phyloP scores from a whole-genome alignment of 2,888 invertebrate genomes.

The Diadegma fenestrale region DNA sequence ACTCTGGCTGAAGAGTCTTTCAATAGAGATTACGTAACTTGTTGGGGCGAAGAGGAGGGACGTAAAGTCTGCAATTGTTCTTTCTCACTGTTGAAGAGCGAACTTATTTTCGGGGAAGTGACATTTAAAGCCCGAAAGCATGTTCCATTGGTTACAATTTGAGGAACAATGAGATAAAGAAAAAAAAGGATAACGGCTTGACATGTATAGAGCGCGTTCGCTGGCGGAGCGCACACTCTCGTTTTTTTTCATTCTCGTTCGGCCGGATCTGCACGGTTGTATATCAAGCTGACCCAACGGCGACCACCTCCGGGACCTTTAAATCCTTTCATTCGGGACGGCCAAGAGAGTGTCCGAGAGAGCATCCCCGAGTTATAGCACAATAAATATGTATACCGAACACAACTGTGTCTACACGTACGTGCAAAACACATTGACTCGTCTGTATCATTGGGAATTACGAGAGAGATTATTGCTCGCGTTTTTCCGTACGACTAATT shows the following conservation, averaged over 20 bases:
- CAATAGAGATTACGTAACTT: background rate
- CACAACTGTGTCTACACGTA: background rate
- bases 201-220: conserved; percentile 42
- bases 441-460: background rate
- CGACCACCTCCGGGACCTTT: conserved; percentile 70
- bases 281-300: conserved; percentile 65
- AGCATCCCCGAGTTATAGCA: conserved; percentile 1
- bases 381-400: background rate
- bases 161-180: conserved; percentile 5
- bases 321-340: conserved; percentile 69
- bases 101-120: conserved; percentile 27
- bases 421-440: conserved; percentile 6
- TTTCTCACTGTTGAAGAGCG: background rate
- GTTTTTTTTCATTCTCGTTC: conserved; percentile 39
- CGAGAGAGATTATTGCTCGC: conserved; percentile 43
- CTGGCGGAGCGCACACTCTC: conserved; percentile 33
- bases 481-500: conserved; percentile 35
- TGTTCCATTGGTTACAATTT: conserved; percentile 32
- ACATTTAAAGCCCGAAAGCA: conserved; percentile 30
- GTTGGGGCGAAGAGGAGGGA: background rate
- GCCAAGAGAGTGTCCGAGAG: conserved; percentile 35
- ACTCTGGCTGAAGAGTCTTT: background rate
- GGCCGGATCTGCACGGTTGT: conserved; percentile 62
- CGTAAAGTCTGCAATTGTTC: background rate
- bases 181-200: conserved; percentile 43